A percentile compares a stretch with the other conserved stretches of the same genome.
These are phyloP conservation scores for Melikaiella ostensackeni DNA, from an alignment of 2,888 invertebrate genomes.

Conservation along the genomic window DNA sequence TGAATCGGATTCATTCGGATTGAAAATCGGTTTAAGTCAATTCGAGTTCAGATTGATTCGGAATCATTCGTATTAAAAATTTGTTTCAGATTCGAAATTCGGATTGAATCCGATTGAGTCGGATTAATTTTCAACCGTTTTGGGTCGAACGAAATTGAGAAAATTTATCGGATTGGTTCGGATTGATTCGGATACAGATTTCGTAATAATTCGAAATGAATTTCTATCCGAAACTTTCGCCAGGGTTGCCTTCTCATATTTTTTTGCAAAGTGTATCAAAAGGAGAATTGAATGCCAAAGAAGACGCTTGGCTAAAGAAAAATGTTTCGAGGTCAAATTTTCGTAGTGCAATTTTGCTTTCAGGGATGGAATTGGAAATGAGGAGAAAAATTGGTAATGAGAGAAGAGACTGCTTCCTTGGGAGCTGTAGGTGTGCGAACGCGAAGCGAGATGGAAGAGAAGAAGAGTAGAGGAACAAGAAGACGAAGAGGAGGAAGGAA, in stretches of 20 bases:
- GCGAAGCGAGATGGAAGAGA: background rate
- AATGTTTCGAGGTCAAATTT: background rate
- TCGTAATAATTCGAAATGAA: too few species aligned
- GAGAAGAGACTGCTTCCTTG: conserved; percentile 1
- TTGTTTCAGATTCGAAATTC: too few species aligned
- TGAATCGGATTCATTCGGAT: too few species aligned
- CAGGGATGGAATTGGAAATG: conserved; percentile 5
- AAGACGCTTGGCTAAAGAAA: background rate
- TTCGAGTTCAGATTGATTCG: too few species aligned
- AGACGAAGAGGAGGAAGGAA: background rate
- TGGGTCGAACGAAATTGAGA: too few species aligned
- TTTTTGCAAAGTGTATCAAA: background rate
- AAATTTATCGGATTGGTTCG: too few species aligned
- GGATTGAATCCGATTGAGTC: too few species aligned
- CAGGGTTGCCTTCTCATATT: background rate
- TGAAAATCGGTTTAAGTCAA: too few species aligned
- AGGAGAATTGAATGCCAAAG: conserved; percentile 12
- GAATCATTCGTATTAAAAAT: too few species aligned
- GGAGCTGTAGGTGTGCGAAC: conserved; percentile 16
- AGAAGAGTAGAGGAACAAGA: background rate
- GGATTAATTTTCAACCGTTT: too few species aligned
- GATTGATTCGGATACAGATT: too few species aligned
- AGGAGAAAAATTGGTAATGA: conserved; percentile 10
- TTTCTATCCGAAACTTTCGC: too few species aligned
- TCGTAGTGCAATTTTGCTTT: background rate